Evolutionary conservation across 1,140 invertebrate species (phyloP), one percentile per base, ranked within the genome.

Genomic region (Tribolium castaneum): DNA sequence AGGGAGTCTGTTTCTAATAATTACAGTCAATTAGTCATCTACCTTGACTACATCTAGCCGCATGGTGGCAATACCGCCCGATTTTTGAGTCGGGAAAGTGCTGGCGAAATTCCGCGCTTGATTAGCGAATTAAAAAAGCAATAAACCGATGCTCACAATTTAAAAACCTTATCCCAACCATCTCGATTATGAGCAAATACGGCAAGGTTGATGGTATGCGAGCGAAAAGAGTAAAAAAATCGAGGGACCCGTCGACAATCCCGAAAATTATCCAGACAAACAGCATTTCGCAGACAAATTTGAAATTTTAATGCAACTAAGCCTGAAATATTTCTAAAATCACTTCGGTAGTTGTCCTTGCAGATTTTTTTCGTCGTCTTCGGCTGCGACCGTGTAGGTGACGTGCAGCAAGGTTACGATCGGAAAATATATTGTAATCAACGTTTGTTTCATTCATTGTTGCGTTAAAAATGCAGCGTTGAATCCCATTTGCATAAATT

Each of bases 301-400:
- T 80, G 52, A 78, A 80, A 81, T 79, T 81, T 81, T 81, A 83
- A 82, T 81, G 79, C 77, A 79, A 76, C 70, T 83, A 83, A 83
- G 80, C 79, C 80, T 81, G 79, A 83, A 81, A 83, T 83, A 83
- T 83, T 81, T 80, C 78, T 70, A 77, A 81, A 83, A 83, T 81
- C 80, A 79, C 77, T 80, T 77, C 75, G 54, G 78, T 77, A 56
- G 80, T 78, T 75, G 81, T 80, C 81, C 81, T 80, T 83, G 80
- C 71, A 75, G 35, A 12, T 76, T 76, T 76, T 75, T 73, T 73
- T 75, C 14, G 12, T 49, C 13, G 35, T 66, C 19, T 14, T 25
- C n/a, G 52, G 49, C 45, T 75, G 19, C 39, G 74, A 39, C 50
- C 78, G 77, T 82, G 81, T 83, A 80, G 82, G 82, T 83, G 80